phyloP scores from a whole-genome alignment of 2,797 vertebrate species.

The Taeniopygia guttata region DNA sequence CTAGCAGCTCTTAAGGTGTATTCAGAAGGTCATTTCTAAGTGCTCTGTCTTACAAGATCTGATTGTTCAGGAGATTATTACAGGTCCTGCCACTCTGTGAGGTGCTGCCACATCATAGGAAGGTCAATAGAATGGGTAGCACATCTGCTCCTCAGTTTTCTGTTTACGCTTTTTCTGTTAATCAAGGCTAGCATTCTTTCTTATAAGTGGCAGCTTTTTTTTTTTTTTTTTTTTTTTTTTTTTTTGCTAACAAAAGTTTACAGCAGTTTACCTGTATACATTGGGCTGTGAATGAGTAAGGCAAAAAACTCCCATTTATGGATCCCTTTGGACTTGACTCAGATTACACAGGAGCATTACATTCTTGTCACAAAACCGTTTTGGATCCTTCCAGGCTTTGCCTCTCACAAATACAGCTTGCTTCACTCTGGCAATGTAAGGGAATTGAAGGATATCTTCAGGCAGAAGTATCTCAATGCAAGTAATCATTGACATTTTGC shows the following conservation, averaged over 20 bases:
- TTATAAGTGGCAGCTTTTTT: background rate
- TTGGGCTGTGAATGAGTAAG: background rate
- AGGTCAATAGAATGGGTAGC: background rate
- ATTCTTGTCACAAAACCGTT: background rate
- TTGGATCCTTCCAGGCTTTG: background rate
- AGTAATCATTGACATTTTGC: background rate
- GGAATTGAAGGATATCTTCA: background rate
- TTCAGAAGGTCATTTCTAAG: background rate
- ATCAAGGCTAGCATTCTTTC: background rate
- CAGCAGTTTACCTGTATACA: background rate
- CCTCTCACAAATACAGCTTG: background rate
- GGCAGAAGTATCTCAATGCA: background rate
- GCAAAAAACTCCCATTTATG: background rate
- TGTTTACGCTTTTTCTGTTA: background rate
- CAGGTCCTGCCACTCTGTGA: background rate
- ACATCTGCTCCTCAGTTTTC: background rate
- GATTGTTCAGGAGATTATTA: background rate
- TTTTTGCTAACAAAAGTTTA: background rate
- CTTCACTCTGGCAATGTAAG: background rate
- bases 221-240: too few species aligned
- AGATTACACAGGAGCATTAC: background rate
- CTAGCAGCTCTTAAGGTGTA: background rate
- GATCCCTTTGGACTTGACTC: background rate
- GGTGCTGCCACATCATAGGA: background rate
- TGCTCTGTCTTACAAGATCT: background rate